These are phyloP conservation scores for Bettongia penicillata DNA, from an alignment of 2,113 vertebrate species.

Conservation along the genomic window DNA sequence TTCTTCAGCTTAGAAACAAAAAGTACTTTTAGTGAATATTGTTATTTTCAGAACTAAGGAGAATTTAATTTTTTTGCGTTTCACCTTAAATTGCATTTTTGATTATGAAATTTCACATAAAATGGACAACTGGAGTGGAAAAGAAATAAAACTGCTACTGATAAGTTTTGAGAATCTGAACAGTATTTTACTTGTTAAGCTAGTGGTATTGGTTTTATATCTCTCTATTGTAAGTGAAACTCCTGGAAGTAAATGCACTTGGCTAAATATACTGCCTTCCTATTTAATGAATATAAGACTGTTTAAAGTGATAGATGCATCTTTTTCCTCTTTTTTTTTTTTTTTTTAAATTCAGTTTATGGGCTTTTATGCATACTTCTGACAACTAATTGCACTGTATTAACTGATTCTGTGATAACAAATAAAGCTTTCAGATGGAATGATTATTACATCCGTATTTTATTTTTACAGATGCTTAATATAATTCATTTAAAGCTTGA, in stretches of 20 bases:
- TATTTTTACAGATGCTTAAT: background rate
- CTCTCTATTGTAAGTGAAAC: conserved; percentile 38
- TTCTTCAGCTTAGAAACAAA: conserved; percentile 50
- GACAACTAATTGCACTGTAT: conserved; percentile 43
- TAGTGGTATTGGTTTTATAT: conserved; percentile 16
- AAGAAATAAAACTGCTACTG: conserved; percentile 45
- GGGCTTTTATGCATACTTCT: background rate
- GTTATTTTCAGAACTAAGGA: conserved; percentile 40
- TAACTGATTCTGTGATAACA: conserved; percentile 41
- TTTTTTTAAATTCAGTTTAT: conserved; percentile 33
- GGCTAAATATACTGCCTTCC: conserved; percentile 15
- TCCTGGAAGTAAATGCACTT: conserved; percentile 37
- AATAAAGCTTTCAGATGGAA: conserved; percentile 9
- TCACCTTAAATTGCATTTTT: conserved; percentile 54
- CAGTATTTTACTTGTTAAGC: conserved; percentile 25
- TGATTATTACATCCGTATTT: background rate
- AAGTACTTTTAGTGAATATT: conserved; percentile 48
- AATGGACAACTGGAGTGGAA: conserved; percentile 66
- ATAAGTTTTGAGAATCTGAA: background rate
- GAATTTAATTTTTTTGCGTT: conserved; percentile 45
- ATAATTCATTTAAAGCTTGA: background rate
- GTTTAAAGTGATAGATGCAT: conserved; percentile 8
- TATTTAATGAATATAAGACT: conserved; percentile 48
- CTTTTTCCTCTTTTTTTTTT: conserved; percentile 18
- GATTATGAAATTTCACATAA: conserved; percentile 51